Evolutionary conservation across 1,140 invertebrate species (phyloP).

Genomic region (Drosophila varians): DNA sequence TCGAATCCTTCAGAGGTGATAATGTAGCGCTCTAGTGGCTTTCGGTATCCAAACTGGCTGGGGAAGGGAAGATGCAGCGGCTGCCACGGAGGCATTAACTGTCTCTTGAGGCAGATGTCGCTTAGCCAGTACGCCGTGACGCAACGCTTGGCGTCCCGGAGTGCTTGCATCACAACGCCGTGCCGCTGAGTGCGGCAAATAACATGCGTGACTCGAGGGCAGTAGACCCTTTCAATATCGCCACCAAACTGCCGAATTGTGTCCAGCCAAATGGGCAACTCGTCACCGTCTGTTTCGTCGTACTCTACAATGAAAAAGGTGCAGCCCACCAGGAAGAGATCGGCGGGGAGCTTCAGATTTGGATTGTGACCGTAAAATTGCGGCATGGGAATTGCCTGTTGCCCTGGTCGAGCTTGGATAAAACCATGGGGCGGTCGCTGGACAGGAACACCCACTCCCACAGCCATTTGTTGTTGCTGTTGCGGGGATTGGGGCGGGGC

Average conservation of each 20-base stretch:
- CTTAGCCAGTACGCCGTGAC: conserved; percentile 98
- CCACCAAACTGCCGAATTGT: conserved; percentile 94
- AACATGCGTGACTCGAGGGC: conserved; percentile 94
- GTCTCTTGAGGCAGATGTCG: conserved; percentile 93
- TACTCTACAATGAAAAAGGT: conserved; percentile 94
- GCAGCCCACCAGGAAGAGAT: conserved; percentile 95
- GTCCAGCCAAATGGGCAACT: conserved; percentile 90
- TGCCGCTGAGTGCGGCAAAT: conserved; percentile 95
- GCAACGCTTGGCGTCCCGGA: conserved; percentile 91
- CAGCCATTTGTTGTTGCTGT: conserved; percentile 53
- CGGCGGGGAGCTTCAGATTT: conserved; percentile 92
- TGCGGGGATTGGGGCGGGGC: conserved; percentile 38
- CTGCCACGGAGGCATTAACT: conserved; percentile 95
- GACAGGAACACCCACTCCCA: conserved; percentile 58
- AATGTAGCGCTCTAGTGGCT: conserved; percentile 88
- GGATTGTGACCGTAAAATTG: conserved; percentile 95
- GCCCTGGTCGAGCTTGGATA: conserved; percentile 70
- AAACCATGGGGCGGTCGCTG: conserved; percentile 58
- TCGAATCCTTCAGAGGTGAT: conserved; percentile 94
- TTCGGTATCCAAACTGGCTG: conserved; percentile 89
- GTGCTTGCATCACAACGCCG: conserved; percentile 93
- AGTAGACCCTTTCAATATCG: conserved; percentile 93
- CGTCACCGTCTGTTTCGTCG: conserved; percentile 85
- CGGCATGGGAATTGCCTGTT: conserved; percentile 84
- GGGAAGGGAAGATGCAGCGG: conserved; percentile 95